phyloP scores from a whole-genome alignment of 1,140 invertebrate species.

The Dinoponera quadriceps region DNA sequence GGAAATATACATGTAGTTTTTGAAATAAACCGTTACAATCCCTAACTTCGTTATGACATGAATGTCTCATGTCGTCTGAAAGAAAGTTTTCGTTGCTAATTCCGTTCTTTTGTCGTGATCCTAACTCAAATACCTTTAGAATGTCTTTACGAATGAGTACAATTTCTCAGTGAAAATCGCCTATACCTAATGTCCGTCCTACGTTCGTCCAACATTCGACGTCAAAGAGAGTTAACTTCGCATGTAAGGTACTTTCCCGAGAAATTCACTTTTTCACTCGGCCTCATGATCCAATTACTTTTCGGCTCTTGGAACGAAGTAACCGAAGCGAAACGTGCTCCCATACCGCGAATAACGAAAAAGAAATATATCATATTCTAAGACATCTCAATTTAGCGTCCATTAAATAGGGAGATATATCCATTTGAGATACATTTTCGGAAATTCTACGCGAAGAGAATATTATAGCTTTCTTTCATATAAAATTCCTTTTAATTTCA shows the following conservation, averaged over 20 bases:
- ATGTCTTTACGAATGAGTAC: neutral
- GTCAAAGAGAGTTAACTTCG: constrained; percentile 18
- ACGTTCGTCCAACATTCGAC: neutral
- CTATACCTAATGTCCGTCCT: constrained; percentile 1
- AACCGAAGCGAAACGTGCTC: neutral
- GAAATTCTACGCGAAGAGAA: too few relatives aligned
- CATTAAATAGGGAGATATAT: too few relatives aligned
- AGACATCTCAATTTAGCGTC: neutral
- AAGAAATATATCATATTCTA: constrained; percentile 7
- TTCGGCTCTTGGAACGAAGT: neutral
- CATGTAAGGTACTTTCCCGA: constrained; percentile 3
- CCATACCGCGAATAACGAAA: neutral
- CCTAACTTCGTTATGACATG: neutral
- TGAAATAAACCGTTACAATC: neutral
- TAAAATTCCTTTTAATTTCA: too few relatives aligned
- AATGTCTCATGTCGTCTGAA: neutral
- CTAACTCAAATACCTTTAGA: constrained; percentile 11
- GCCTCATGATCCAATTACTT: neutral
- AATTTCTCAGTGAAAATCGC: constrained; percentile 11
- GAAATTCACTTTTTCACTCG: neutral
- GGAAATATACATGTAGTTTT: neutral
- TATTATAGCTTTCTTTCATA: too few relatives aligned
- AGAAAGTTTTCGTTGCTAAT: constrained; percentile 22
- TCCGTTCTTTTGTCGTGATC: neutral
- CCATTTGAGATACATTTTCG: too few relatives aligned